Percentiles rank a stretch among this genome's conserved stretches.
Evolutionary conservation across 2,113 vertebrate species (phyloP).

Genomic region (Lipotes vexillifer): DNA sequence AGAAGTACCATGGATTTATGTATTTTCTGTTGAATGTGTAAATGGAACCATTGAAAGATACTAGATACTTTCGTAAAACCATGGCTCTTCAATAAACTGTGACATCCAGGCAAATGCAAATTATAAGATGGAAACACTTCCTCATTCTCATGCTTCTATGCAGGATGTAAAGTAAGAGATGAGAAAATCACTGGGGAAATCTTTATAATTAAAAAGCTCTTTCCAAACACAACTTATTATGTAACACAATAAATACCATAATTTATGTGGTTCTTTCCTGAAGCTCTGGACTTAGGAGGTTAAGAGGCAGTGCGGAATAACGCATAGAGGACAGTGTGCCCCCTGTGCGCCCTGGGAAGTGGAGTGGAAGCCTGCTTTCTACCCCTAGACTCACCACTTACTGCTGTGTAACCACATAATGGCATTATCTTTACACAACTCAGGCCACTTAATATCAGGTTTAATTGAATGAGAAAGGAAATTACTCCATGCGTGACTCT

Average conservation of each 20-base stretch:
- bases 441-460: neutral
- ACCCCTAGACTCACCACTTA: neutral
- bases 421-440: neutral
- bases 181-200: neutral
- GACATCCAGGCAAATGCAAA: neutral
- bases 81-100: neutral
- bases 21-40: neutral
- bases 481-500: neutral
- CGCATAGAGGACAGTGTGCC: rapidly evolving
- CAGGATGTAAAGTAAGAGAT: neutral
- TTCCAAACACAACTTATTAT: neutral
- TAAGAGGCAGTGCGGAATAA: neutral
- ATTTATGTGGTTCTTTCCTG: neutral
- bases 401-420: rapidly evolving
- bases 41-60: neutral
- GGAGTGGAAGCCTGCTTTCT: neutral
- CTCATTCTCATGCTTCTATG: neutral
- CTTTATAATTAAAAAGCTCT: neutral
- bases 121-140: neutral
- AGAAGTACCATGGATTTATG: neutral
- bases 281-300: neutral
- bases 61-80: neutral
- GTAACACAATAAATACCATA: neutral
- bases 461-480: neutral
- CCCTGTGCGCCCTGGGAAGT: rapidly evolving